These are phyloP conservation scores for Ophiodon elongatus DNA, from an alignment of 2,113 vertebrate species.

Conservation along the genomic window DNA sequence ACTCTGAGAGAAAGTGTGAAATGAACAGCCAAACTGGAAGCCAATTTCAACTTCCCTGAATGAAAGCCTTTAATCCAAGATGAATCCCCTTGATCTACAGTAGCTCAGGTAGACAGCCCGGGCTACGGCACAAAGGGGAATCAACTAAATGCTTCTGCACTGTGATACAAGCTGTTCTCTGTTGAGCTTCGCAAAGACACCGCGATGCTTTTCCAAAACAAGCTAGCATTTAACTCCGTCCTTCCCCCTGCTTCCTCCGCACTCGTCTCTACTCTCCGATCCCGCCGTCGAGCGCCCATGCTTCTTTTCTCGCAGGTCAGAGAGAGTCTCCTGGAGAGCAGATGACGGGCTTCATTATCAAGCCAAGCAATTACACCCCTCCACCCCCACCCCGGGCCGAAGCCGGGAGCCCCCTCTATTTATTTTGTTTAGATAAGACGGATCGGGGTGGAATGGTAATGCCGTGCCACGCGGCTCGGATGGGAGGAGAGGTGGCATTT, in stretches of 20 bases:
- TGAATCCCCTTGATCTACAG: slow-evolving; percentile 72
- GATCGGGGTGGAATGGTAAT: slow-evolving; percentile 72
- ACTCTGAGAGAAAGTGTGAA: slow-evolving; percentile 70
- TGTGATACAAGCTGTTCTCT: slow-evolving; percentile 53
- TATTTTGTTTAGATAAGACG: slow-evolving; percentile 76
- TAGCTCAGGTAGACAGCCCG: slow-evolving; percentile 58
- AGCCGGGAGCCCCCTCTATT: slow-evolving; percentile 58
- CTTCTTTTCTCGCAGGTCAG: slow-evolving; percentile 62
- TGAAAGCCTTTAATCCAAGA: slow-evolving; percentile 74
- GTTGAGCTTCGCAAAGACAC: slow-evolving; percentile 54
- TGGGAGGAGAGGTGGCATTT: slow-evolving; percentile 67
- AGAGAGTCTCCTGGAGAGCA: slow-evolving; percentile 63
- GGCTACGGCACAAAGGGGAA: slow-evolving; percentile 47
- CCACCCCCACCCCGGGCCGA: not conserved
- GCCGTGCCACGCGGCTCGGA: slow-evolving; percentile 37
- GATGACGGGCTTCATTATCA: slow-evolving; percentile 78
- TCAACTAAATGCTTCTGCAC: slow-evolving; percentile 62
- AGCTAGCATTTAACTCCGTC: slow-evolving; percentile 47
- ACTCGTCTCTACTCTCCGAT: slow-evolving; percentile 27
- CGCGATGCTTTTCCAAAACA: slow-evolving; percentile 43
- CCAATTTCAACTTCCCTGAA: slow-evolving; percentile 67
- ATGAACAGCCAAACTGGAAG: slow-evolving; percentile 69
- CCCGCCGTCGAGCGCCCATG: not conserved
- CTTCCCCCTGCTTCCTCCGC: slow-evolving; percentile 9
- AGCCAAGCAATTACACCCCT: slow-evolving; percentile 73